A percentile compares a stretch with the other conserved stretches of the same genome.
Conservation (phyloP, 2,888 invertebrate species). For the Balanococcus diminutus region DNA sequence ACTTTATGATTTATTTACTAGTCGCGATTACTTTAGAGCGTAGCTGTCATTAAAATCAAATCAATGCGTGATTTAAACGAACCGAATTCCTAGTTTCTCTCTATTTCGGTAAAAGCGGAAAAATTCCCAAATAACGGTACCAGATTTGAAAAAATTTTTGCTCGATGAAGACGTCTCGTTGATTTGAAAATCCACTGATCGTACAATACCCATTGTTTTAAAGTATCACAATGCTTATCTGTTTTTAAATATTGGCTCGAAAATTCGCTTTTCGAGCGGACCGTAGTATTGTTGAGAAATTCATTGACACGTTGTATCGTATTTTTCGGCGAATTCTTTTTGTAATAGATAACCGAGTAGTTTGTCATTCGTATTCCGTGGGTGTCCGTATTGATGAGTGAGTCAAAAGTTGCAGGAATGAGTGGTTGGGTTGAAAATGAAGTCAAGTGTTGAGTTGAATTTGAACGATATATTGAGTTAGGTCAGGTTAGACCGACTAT, state of each 20-base stretch:
- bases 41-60: conserved; percentile 24
- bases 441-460: too few species aligned
- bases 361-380: background rate
- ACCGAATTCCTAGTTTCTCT: background rate
- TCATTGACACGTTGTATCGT: background rate
- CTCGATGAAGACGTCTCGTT: background rate
- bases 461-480: too few species aligned
- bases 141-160: background rate
- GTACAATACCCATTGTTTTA: background rate
- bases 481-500: too few species aligned
- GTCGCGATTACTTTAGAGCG: background rate
- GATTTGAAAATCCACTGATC: background rate
- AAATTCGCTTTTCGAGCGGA: background rate
- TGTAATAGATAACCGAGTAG: background rate
- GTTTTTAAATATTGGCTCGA: background rate
- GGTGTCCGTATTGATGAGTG: too few species aligned
- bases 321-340: background rate
- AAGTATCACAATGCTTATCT: background rate
- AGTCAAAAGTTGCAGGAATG: too few species aligned
- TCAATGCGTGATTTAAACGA: background rate
- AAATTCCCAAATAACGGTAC: background rate
- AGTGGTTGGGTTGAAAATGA: too few species aligned
- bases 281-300: background rate
- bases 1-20: background rate
- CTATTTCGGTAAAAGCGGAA: background rate